Conservation (phyloP, 1,140 invertebrate genomes). For the Drosophila subobscura region DNA sequence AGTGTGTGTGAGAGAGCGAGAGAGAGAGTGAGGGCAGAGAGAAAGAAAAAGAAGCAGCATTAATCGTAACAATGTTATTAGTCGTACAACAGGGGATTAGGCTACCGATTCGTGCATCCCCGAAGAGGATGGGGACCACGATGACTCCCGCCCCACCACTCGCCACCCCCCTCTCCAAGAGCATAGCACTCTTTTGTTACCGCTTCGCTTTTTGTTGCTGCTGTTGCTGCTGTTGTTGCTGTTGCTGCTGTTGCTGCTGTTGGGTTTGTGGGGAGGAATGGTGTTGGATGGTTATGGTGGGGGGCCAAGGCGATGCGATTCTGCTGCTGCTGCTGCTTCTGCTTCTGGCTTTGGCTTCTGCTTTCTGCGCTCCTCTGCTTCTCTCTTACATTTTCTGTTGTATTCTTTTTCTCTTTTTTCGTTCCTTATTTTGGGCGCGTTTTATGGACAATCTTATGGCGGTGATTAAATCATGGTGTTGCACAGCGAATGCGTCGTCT, state of each 20-base stretch:
- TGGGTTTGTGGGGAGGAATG: conserved; percentile 10
- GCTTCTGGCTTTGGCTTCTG: neutral
- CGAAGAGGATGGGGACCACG: conserved; percentile 34
- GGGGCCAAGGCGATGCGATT: conserved; percentile 45
- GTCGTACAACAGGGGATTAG: conserved; percentile 83
- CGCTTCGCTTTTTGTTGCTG: neutral
- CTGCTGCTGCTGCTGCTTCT: conserved; percentile 15
- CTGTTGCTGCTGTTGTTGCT: conserved; percentile 8
- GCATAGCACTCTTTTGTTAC: neutral
- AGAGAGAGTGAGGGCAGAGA: conserved; percentile 16
- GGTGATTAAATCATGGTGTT: conserved; percentile 58
- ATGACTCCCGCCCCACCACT: conserved; percentile 6
- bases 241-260: conserved; percentile 20
- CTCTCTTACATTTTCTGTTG: conserved; percentile 16
- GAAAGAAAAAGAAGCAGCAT: conserved; percentile 65
- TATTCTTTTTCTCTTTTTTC: conserved; percentile 8
- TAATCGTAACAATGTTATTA: conserved; percentile 84
- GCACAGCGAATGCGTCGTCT: conserved; percentile 32
- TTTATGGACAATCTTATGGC: conserved; percentile 63
- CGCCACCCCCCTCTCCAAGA: neutral
- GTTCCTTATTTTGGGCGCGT: conserved; percentile 33
- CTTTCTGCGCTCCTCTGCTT: conserved; percentile 7
- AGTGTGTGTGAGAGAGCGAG: neutral
- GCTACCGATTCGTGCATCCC: conserved; percentile 78
- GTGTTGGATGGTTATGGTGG: conserved; percentile 1